phyloP scores from a whole-genome alignment of 2,113 vertebrate species.

The Leucosticte australis region DNA sequence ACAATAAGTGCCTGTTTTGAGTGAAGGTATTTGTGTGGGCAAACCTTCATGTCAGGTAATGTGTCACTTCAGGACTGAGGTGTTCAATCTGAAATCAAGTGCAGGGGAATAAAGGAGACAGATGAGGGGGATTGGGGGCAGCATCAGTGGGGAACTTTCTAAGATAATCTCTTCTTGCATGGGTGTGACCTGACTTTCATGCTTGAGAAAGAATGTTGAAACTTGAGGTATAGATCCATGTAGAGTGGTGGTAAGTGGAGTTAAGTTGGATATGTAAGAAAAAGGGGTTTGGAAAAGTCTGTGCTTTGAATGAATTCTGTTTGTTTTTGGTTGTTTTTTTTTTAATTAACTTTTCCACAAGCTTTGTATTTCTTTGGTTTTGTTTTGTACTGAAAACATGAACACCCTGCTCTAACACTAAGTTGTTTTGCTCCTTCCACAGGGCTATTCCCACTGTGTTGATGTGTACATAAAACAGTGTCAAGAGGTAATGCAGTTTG shows the following conservation, averaged over 20 bases:
- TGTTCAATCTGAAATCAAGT: background rate
- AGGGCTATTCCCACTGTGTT: conserved; percentile 99
- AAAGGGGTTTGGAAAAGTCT: background rate
- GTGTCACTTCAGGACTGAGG: background rate
- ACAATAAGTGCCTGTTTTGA: background rate
- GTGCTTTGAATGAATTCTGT: accelerated
- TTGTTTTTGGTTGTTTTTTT: background rate
- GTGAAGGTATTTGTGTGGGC: background rate
- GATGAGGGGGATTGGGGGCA: background rate
- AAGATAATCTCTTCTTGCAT: background rate
- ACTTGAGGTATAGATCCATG: background rate
- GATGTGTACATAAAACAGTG: conserved; percentile 99
- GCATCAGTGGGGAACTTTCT: background rate
- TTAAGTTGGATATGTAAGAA: background rate
- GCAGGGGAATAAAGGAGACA: background rate
- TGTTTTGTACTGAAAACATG: background rate
- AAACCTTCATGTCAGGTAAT: background rate
- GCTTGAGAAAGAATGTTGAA: background rate
- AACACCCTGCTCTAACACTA: background rate
- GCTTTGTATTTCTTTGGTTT: background rate
- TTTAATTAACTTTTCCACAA: background rate
- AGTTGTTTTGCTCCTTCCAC: conserved; percentile 23
- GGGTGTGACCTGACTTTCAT: background rate
- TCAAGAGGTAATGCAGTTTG: conserved; percentile 86
- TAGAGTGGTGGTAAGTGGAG: background rate